Percentiles rank a stretch among this genome's conserved stretches.
Conservation (phyloP, 2,888 invertebrate species). For the Cancer borealis region DNA sequence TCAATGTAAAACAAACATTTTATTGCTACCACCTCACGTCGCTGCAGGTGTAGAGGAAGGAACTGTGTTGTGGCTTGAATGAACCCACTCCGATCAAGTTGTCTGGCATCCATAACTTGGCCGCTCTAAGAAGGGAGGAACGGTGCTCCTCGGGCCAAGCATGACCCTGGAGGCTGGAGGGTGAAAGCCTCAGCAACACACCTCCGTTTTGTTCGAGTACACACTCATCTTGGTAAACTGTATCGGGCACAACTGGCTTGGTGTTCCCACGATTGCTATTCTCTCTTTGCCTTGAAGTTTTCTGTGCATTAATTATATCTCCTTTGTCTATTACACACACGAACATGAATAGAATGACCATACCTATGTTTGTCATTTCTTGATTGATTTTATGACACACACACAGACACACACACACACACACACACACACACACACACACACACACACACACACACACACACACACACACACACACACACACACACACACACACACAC, state of each 20-base stretch:
- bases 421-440: too few species aligned
- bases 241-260: neutral
- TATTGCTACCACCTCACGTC: neutral
- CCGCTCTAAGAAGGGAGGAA: neutral
- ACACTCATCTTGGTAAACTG: neutral
- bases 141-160: neutral
- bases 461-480: too few species aligned
- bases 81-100: neutral
- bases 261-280: constrained; percentile 17
- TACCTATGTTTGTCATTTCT: too few species aligned
- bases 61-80: neutral
- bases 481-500: too few species aligned
- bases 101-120: neutral
- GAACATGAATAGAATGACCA: too few species aligned
- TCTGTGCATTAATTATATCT: neutral
- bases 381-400: too few species aligned
- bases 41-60: neutral
- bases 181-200: neutral
- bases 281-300: neutral
- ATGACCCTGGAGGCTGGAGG: neutral
- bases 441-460: too few species aligned
- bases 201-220: neutral
- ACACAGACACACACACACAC: too few species aligned
- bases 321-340: too few species aligned
- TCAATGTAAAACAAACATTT: neutral